Conservation (phyloP, 2,113 vertebrate genomes). For the Ivindomyrus marchei region DNA sequence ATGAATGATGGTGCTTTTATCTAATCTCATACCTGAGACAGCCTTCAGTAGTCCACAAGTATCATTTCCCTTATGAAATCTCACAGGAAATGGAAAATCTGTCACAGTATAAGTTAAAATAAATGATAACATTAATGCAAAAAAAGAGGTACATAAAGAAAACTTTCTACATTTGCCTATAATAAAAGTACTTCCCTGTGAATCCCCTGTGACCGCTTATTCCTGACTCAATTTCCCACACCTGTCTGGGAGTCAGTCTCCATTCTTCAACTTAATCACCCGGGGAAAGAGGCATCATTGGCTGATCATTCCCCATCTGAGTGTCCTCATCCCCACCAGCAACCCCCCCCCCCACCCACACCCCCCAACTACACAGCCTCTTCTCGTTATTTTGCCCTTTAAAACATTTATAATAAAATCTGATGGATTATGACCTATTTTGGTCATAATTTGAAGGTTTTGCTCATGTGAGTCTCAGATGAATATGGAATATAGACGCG, state of each 20-base stretch:
- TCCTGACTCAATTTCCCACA: constrained; percentile 14
- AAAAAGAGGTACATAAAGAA: constrained; percentile 4
- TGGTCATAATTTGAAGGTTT: not conserved
- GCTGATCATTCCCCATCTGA: constrained; percentile 7
- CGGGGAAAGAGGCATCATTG: constrained; percentile 9
- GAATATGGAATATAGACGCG: not conserved
- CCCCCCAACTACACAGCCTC: not conserved
- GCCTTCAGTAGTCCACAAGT: not conserved
- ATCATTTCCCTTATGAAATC: not conserved
- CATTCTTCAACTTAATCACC: constrained; percentile 14
- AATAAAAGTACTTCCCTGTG: constrained; percentile 12
- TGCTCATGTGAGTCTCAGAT: not conserved
- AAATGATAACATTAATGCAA: constrained; percentile 1
- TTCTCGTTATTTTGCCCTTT: not conserved
- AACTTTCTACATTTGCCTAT: constrained; percentile 9
- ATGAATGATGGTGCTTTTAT: constrained; percentile 7
- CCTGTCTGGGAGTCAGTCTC: constrained; percentile 9
- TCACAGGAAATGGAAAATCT: not conserved
- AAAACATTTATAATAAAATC: not conserved
- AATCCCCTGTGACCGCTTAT: not conserved
- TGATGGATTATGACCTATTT: not conserved
- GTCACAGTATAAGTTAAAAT: not conserved
- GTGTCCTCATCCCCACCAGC: not conserved
- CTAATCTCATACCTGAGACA: not conserved
- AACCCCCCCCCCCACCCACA: not conserved